Evolutionary conservation across 2,797 vertebrate species (phyloP).

Genomic region (Anas bernieri): DNA sequence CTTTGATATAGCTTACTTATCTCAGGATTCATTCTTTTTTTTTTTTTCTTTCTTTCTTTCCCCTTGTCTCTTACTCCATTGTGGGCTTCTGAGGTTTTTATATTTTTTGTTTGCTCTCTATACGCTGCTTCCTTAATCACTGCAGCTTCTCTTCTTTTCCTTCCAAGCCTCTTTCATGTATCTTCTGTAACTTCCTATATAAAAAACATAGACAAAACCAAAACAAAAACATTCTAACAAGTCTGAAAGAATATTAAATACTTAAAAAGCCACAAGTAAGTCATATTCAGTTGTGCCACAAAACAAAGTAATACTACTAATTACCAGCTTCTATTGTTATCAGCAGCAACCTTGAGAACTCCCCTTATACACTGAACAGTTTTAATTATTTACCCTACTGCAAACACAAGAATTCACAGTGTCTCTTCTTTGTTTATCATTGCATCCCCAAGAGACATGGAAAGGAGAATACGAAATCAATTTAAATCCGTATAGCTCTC

Average conservation of each 20-base stretch:
- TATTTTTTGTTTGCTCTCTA: not conserved
- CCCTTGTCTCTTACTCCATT: not conserved
- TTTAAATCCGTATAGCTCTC: not conserved
- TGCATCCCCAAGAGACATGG: not conserved
- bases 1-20: not conserved
- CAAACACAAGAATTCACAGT: not conserved
- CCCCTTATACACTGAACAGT: not conserved
- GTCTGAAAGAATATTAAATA: not conserved
- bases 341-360: slow-evolving; percentile 7
- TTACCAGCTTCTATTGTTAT: not conserved
- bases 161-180: not conserved
- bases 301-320: not conserved
- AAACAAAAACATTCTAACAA: not conserved
- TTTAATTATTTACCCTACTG: slow-evolving; percentile 10
- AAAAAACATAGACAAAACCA: not conserved
- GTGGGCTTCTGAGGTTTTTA: not conserved
- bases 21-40: not conserved
- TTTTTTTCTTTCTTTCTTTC: not conserved
- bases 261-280: not conserved
- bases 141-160: not conserved
- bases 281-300: not conserved
- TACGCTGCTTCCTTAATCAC: not conserved
- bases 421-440: slow-evolving; percentile 15
- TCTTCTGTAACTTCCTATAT: not conserved
- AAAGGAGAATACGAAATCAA: not conserved